These are phyloP conservation scores for Orchesella flavescens DNA, from an alignment of 2,888 invertebrate genomes.

Conservation along the genomic window DNA sequence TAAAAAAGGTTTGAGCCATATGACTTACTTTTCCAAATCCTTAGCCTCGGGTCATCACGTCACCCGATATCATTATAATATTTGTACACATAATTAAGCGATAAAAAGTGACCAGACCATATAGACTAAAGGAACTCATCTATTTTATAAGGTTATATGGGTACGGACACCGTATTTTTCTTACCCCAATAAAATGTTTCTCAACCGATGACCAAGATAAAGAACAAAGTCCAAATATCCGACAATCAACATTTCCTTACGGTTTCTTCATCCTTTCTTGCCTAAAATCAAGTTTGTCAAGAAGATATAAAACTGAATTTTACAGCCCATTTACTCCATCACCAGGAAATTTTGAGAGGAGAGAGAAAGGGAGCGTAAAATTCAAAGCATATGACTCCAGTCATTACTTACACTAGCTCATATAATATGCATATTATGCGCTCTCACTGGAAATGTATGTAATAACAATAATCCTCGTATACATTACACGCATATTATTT, in stretches of 20 bases:
- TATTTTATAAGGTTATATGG: background rate
- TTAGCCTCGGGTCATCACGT: background rate
- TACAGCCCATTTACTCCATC: constrained; percentile 60
- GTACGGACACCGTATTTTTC: background rate
- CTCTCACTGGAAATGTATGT: no score
- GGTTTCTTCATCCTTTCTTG: constrained; percentile 21
- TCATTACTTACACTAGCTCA: constrained; percentile 47
- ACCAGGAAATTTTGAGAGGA: background rate
- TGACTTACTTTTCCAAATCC: background rate
- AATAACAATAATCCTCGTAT: background rate
- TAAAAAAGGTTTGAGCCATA: no score
- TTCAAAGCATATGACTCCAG: constrained; percentile 48
- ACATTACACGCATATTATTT: no score
- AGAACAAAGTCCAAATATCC: no score
- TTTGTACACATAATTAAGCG: constrained; percentile 18
- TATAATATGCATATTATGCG: no score
- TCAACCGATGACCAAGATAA: no score
- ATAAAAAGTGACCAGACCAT: background rate
- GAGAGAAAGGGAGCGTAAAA: background rate
- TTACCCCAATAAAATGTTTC: background rate
- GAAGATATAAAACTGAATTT: constrained; percentile 68
- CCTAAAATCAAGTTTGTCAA: constrained; percentile 69
- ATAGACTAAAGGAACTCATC: background rate
- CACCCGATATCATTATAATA: background rate
- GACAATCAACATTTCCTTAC: no score